Conservation (phyloP, 2,888 invertebrate species). For the Thereva unica region DNA sequence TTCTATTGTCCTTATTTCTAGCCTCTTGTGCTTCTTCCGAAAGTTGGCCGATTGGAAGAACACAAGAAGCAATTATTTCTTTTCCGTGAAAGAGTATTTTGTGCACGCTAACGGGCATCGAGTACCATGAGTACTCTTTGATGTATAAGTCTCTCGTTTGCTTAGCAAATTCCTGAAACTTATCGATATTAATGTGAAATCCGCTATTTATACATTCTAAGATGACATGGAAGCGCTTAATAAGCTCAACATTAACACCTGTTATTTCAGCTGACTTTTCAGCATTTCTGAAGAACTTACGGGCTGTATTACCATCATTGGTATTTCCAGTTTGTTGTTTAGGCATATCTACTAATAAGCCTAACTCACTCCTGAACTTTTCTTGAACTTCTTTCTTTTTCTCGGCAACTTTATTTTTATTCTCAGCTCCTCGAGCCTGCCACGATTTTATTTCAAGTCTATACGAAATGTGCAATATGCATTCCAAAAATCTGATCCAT, state of each 20-base stretch:
- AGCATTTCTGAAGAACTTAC: no score
- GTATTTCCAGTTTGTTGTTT: background rate
- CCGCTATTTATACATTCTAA: background rate
- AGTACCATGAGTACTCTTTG: background rate
- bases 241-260: no score
- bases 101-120: background rate
- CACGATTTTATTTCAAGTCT: background rate
- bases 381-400: constrained; percentile 7
- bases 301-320: no score
- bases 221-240: no score
- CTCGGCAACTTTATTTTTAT: constrained; percentile 1
- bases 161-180: background rate
- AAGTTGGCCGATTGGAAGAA: background rate
- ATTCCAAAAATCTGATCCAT: no score
- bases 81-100: constrained; percentile 3
- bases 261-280: no score
- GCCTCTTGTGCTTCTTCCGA: no score
- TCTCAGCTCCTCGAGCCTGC: background rate
- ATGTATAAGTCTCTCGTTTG: background rate
- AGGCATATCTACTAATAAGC: constrained; percentile 3
- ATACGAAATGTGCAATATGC: no score
- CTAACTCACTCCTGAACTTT: background rate
- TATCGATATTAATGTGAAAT: background rate
- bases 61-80: background rate
- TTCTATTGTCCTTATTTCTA: no score